Base-by-base conservation (phyloP, 2,113 vertebrate genomes). In the Perca fluviatilis region DNA sequence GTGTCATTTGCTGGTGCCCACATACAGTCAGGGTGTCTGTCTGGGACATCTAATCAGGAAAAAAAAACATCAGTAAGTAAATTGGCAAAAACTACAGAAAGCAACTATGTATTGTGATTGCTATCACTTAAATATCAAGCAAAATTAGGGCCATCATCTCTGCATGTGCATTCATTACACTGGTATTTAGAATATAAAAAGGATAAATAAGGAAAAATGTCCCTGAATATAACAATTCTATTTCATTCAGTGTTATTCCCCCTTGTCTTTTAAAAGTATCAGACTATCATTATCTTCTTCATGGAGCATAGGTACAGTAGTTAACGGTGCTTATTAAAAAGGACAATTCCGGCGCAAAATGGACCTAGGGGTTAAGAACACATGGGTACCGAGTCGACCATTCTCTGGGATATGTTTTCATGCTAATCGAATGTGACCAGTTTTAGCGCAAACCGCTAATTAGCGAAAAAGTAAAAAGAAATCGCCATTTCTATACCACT, bases 41-140 rank as follows among this genome's bases (percentile, higher is more conserved):
- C 82, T 0, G 97, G 95, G 54, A 93, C 90, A 46, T 94, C 98
- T 99, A 65, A 12, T 5, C 14, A 81, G 69, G 82, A 72, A 5
- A 88, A 1, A 51, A 51, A 77, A 51, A 77, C 46, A 60, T 9
- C 25, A 23, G 14, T 75, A 8, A 71, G 13, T 14, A 67, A 40
- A 16, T 3, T 18, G 46, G 27, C 0, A 16, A n/a, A 43, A 57
- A 25, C 1, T 16, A 18, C 8, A 65, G 25, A 11, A 57, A 33
- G 53, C 5, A 40, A 27, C 19, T 0, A 18, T 49, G 40, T 14
- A 43, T 21, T 57, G 12, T 3, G 9, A 3, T 21, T 12, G 6
- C 47, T 18, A 5, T 43, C 5, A 19, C 16, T 30, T 19, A 49
- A 57, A 56, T 27, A 27, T 54, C 2, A 4, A 75, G 16, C 11